These are phyloP conservation scores for Astreopora myriophthalma DNA, from an alignment of 64 coral and sea anemone species.

Conservation along the genomic window DNA sequence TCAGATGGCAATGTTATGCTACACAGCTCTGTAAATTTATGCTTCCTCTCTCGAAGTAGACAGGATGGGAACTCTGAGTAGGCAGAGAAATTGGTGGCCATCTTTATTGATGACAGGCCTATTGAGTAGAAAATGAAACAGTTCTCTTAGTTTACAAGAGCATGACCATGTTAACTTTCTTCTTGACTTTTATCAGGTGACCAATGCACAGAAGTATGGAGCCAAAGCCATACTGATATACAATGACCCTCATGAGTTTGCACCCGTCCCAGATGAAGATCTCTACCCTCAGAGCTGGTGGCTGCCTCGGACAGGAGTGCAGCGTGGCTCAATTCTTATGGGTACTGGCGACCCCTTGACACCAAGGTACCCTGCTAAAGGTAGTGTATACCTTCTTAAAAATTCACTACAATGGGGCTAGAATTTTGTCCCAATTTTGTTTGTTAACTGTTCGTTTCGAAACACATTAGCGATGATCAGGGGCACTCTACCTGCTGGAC, in stretches of 20 bases:
- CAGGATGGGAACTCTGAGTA: no score
- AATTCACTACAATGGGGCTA: no score
- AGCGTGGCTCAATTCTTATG: constrained; percentile 88
- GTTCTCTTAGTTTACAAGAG: no score
- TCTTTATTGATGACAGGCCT: no score
- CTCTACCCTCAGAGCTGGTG: constrained; percentile 93
- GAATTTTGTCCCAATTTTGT: no score
- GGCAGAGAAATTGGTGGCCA: no score
- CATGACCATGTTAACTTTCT: not conserved
- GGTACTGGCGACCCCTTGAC: constrained; percentile 92
- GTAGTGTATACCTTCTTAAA: not conserved
- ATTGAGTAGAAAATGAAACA: no score
- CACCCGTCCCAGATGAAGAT: constrained; percentile 82
- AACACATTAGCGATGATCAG: no score
- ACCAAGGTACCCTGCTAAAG: constrained; percentile 90
- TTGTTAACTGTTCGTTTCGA: no score
- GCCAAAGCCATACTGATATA: constrained; percentile 85
- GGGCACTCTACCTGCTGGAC: not conserved
- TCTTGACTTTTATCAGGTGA: constrained; percentile 56
- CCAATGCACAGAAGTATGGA: constrained; percentile 80
- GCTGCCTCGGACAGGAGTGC: constrained; percentile 87
- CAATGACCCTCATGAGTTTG: constrained; percentile 91
- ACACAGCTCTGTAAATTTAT: no score
- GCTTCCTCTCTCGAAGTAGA: no score
- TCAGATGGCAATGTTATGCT: no score